Conservation (phyloP, 2,113 vertebrate genomes). For the Nannospalax galili region DNA sequence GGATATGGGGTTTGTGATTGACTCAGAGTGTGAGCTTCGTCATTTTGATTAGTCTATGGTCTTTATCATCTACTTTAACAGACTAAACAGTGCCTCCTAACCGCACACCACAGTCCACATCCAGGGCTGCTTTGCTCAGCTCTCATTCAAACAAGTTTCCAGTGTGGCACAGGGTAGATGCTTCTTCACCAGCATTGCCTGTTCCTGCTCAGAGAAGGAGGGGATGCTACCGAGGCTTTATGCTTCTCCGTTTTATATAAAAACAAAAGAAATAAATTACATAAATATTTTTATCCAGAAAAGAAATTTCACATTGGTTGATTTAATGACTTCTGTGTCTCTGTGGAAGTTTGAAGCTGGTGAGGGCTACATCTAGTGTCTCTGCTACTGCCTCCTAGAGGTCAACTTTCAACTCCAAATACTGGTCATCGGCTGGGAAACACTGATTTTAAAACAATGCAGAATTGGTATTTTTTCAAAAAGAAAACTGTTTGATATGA, state of each 20-base stretch:
- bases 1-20: not conserved
- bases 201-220: not conserved
- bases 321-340: not conserved
- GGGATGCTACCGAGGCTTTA: not conserved
- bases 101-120: too few species aligned
- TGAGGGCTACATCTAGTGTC: fast-evolving
- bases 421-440: not conserved
- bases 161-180: fast-evolving
- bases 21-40: not conserved
- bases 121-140: fast-evolving
- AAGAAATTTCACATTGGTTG: not conserved
- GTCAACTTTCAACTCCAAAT: not conserved
- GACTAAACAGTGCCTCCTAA: not conserved
- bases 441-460: not conserved
- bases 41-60: not conserved
- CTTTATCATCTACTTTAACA: not conserved
- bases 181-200: too few species aligned
- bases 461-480: not conserved
- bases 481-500: not conserved
- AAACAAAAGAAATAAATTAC: not conserved
- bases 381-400: not conserved
- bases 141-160: not conserved
- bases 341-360: too few species aligned
- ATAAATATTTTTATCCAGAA: not conserved
- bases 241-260: not conserved